Conservation (phyloP, 2,888 invertebrate genomes). For the Meandrusa payeni region DNA sequence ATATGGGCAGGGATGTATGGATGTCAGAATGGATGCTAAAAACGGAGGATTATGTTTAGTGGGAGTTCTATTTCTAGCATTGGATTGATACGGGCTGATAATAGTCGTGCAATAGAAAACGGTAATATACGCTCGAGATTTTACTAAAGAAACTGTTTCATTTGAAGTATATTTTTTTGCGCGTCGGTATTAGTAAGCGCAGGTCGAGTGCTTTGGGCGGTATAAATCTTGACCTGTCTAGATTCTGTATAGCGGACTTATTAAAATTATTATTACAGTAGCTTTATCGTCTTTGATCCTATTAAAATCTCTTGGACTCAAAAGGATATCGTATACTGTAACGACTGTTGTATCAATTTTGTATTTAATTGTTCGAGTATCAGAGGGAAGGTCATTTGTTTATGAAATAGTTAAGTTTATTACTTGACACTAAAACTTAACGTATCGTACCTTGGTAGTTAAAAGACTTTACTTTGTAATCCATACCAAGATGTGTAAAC, state of each 20-base stretch:
- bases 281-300: conserved; percentile 9
- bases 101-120: not conserved
- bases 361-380: not conserved
- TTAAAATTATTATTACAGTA: conserved; percentile 15
- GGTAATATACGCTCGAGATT: not conserved
- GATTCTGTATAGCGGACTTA: conserved; percentile 1
- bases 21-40: too few relatives aligned
- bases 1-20: too few relatives aligned
- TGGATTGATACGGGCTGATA: too few relatives aligned
- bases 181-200: not conserved
- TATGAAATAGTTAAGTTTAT: conserved; percentile 1
- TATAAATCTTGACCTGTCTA: conserved; percentile 12
- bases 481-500: too few relatives aligned
- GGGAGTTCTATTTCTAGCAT: too few relatives aligned
- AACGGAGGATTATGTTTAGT: too few relatives aligned
- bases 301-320: conserved; percentile 16
- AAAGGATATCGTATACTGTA: conserved; percentile 1
- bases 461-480: too few relatives aligned
- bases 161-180: not conserved
- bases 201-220: not conserved
- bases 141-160: not conserved
- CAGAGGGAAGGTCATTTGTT: conserved; percentile 3
- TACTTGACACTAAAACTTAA: too few relatives aligned
- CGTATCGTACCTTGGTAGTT: too few relatives aligned
- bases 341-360: conserved; percentile 2